Evolutionary conservation across 2,888 invertebrate species (phyloP).

Genomic region (Dysmachus trigonus): DNA sequence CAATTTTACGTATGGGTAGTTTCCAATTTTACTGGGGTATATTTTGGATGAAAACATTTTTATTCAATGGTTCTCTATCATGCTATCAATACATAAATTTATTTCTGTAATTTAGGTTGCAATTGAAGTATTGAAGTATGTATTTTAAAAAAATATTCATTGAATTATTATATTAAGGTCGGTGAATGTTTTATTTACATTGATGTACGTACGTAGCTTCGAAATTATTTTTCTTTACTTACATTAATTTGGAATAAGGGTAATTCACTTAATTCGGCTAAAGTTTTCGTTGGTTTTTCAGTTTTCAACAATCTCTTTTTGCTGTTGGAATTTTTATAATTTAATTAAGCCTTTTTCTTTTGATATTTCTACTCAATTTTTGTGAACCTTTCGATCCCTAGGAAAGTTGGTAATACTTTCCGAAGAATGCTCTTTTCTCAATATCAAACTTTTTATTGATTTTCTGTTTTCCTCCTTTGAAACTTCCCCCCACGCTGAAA

Average conservation of each 20-base stretch:
- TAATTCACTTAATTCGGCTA: background rate
- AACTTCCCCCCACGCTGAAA: background rate
- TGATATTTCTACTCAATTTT: background rate
- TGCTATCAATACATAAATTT: too few relatives aligned
- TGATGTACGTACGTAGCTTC: background rate
- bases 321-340: background rate
- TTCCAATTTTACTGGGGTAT: too few relatives aligned
- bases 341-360: background rate
- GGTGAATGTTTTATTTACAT: background rate
- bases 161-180: too few relatives aligned
- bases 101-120: too few relatives aligned
- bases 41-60: too few relatives aligned
- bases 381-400: background rate
- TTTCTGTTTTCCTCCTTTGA: background rate
- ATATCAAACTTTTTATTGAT: background rate
- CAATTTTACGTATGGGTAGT: too few relatives aligned
- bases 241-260: background rate
- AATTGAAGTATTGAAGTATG: too few relatives aligned
- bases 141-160: too few relatives aligned
- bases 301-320: background rate
- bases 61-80: too few relatives aligned
- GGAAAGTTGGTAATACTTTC: background rate
- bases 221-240: background rate
- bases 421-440: background rate
- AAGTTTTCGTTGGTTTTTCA: background rate